Evolutionary conservation across 2,113 vertebrate genomes (phyloP).

Genomic region (Steatornis caripensis): DNA sequence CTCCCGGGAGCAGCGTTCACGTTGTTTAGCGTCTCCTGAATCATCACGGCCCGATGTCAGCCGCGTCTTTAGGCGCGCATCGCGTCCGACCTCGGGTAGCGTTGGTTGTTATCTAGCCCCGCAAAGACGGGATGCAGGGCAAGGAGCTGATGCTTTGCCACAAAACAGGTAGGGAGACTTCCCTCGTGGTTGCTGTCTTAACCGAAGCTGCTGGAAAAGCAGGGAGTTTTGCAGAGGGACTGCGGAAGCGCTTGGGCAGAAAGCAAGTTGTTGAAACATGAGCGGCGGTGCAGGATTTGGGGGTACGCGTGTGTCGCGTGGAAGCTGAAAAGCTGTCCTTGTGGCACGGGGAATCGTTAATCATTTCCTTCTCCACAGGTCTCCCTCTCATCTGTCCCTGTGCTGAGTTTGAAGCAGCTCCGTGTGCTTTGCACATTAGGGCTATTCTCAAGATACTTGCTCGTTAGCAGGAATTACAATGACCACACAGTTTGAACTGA

Average conservation of each 20-base stretch:
- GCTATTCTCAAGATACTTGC: neutral
- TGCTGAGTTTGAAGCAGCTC: neutral
- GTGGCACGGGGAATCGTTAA: fast-evolving
- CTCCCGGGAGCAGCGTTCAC: neutral
- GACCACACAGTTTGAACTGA: neutral
- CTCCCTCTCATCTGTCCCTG: neutral
- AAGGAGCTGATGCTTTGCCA: neutral
- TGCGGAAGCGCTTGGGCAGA: neutral
- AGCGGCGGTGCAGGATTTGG: neutral
- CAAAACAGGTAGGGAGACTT: neutral
- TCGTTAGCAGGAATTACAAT: neutral
- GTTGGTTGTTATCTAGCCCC: no score
- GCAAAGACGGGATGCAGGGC: fast-evolving
- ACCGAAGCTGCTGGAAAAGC: neutral
- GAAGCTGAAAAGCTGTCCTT: neutral
- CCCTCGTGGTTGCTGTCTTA: fast-evolving
- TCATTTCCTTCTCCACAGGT: neutral
- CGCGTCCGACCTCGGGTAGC: no score
- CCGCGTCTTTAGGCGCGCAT: no score
- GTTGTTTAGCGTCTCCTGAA: neutral
- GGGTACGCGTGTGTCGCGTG: fast-evolving
- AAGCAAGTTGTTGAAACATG: neutral
- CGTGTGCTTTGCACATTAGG: neutral
- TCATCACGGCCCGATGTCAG: no score
- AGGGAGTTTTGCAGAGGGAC: neutral